Percentiles rank a stretch among this genome's conserved stretches.
Evolutionary conservation across 2,797 vertebrate species (phyloP).

Genomic region (Lateolabrax maculatus): DNA sequence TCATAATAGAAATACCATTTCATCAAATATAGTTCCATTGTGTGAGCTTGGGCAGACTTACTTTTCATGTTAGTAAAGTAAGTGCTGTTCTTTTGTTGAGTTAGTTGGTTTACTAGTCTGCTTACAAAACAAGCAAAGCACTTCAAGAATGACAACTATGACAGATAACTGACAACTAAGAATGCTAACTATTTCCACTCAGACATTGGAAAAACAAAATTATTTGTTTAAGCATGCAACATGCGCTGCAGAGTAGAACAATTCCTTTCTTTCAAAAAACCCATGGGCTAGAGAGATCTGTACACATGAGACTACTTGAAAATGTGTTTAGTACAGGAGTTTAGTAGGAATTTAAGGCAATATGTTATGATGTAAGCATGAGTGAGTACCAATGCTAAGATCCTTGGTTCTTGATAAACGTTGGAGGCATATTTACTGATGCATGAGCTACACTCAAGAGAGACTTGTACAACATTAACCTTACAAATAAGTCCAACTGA

Average conservation of each 20-base stretch:
- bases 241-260: constrained; percentile 4
- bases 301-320: constrained; percentile 6
- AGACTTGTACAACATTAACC: not conserved
- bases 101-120: not conserved
- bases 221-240: constrained; percentile 39
- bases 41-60: not conserved
- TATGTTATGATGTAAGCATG: constrained; percentile 4
- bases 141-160: not conserved
- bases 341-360: not conserved
- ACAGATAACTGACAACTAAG: too few relatives aligned
- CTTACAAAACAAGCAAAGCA: not conserved
- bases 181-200: too few relatives aligned
- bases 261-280: not conserved
- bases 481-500: not conserved
- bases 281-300: not conserved
- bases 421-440: not conserved
- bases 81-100: not conserved
- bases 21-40: not conserved
- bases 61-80: not conserved
- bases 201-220: not conserved
- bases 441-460: not conserved
- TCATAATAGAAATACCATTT: constrained; percentile 36
- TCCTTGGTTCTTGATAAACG: not conserved
- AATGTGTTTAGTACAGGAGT: not conserved
- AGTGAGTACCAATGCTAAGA: not conserved